Evolutionary conservation across 2,113 vertebrate genomes (phyloP).

Genomic region (Rhynchomys soricoides): DNA sequence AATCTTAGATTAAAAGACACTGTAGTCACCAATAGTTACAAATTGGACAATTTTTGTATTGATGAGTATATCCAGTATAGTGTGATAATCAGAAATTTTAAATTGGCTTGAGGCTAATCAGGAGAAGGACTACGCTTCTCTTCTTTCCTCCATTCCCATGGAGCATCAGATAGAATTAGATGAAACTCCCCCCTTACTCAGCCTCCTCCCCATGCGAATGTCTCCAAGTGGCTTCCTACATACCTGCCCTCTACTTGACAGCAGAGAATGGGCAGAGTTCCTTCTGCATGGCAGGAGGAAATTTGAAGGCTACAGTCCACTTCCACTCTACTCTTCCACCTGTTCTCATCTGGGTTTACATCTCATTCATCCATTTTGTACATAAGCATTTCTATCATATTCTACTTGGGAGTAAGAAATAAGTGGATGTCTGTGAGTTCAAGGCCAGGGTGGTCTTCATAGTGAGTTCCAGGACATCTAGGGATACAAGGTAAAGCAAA

Average conservation of each 20-base stretch:
- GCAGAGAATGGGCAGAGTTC: not conserved
- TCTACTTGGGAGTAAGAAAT: not conserved
- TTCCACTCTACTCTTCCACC: not conserved
- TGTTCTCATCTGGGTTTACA: not conserved
- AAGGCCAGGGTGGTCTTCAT: not conserved
- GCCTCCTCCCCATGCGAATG: accelerated
- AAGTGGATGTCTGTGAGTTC: not conserved
- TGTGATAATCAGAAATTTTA: not conserved
- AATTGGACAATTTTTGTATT: not conserved
- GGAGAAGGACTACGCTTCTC: not conserved
- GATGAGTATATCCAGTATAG: not conserved
- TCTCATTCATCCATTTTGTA: not conserved
- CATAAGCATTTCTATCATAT: not conserved
- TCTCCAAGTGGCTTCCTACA: not conserved
- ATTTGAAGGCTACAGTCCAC: not conserved
- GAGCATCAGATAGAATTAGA: not conserved
- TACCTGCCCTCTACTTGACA: not conserved
- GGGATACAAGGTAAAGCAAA: not conserved
- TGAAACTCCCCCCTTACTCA: not conserved
- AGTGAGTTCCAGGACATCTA: not conserved
- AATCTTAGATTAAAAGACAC: not conserved
- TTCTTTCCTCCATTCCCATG: not conserved
- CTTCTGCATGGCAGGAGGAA: not conserved
- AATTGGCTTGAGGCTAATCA: not conserved
- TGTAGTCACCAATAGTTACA: not conserved